Evolutionary conservation across 2,888 invertebrate species (phyloP).

Genomic region (Cancer borealis): DNA sequence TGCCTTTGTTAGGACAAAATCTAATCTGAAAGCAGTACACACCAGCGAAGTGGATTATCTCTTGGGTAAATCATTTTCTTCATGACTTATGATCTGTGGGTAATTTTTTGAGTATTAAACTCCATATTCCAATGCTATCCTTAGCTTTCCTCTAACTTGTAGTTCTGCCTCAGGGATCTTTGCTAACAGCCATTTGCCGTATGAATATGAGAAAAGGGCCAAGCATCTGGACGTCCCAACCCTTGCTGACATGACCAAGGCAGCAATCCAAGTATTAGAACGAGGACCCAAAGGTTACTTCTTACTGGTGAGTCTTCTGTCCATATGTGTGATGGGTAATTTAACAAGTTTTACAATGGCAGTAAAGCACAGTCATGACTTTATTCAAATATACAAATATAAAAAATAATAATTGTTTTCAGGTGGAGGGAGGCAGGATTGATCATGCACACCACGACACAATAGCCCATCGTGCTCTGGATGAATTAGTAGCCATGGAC

Average conservation of each 20-base stretch:
- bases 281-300: constrained; percentile 73
- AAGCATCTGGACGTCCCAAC: constrained; percentile 78
- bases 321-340: neutral
- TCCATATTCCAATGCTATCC: neutral
- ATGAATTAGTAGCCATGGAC: constrained; percentile 89
- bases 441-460: constrained; percentile 90
- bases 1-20: constrained; percentile 60
- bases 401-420: neutral
- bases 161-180: constrained; percentile 77
- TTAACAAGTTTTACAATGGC: neutral
- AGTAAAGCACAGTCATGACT: no score
- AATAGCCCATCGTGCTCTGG: constrained; percentile 85
- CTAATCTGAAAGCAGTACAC: constrained; percentile 57
- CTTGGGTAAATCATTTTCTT: constrained; percentile 61
- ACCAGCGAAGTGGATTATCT: constrained; percentile 59
- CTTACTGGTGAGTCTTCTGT: constrained; percentile 68
- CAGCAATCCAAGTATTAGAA: constrained; percentile 80
- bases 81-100: neutral
- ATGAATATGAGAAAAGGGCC: constrained; percentile 77
- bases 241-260: constrained; percentile 80
- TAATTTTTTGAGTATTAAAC: neutral
- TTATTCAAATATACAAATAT: no score
- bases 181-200: constrained; percentile 78
- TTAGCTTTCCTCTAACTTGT: neutral
- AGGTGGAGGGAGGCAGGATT: constrained; percentile 84